A percentile compares a stretch with the other conserved stretches of the same genome.
phyloP scores from a whole-genome alignment of 1,140 invertebrate species.

The Drosophila hydei region DNA sequence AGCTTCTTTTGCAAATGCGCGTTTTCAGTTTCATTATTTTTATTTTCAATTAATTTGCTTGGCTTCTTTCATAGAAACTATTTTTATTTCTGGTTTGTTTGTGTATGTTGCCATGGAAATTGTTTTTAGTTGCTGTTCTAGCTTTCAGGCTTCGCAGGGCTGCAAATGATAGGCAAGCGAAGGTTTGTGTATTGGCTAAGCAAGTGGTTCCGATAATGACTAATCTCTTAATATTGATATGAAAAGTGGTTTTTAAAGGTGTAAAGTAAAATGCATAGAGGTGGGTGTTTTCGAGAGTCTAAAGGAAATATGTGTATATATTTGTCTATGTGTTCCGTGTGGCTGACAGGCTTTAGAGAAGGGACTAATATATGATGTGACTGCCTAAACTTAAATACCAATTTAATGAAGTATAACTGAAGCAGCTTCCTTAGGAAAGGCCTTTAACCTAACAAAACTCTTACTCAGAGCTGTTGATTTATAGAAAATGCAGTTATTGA shows the following conservation, averaged over 20 bases:
- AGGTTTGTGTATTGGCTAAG: conserved; percentile 22
- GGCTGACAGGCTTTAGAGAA: too few relatives aligned
- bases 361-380: too few relatives aligned
- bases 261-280: too few relatives aligned
- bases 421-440: too few relatives aligned
- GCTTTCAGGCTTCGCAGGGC: conserved; percentile 26
- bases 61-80: neutral
- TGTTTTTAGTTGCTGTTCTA: neutral
- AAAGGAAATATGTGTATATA: too few relatives aligned
- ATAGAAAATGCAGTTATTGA: too few relatives aligned
- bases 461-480: too few relatives aligned
- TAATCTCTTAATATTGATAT: neutral
- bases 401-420: too few relatives aligned
- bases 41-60: neutral
- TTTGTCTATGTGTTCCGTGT: too few relatives aligned
- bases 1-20: conserved; percentile 68
- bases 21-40: conserved; percentile 75
- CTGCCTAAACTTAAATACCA: too few relatives aligned
- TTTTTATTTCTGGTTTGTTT: conserved; percentile 34
- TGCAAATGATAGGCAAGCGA: conserved; percentile 2
- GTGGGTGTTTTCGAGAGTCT: too few relatives aligned
- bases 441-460: too few relatives aligned
- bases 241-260: neutral
- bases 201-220: conserved; percentile 12
- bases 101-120: conserved; percentile 2